A percentile compares a stretch with the other conserved stretches of the same genome.
Evolutionary conservation across 2,888 invertebrate species (phyloP).

Genomic region (Tanytarsus gracilentus): DNA sequence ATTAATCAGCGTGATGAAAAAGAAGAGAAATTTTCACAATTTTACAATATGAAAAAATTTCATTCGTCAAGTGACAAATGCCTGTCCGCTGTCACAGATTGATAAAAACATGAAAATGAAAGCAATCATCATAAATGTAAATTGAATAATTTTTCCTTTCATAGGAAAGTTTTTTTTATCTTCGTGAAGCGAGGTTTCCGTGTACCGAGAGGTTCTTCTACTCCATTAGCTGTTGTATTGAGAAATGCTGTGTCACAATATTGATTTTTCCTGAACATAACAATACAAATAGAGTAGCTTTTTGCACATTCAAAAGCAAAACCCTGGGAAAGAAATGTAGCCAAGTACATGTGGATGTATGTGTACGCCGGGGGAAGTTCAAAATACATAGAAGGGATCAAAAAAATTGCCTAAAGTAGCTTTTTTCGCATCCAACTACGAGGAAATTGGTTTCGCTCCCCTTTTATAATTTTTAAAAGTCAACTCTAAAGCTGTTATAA

Average conservation of each 20-base stretch:
- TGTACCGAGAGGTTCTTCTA: slow-evolving; percentile 7
- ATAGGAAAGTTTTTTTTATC: neutral
- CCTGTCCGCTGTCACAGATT: too few species aligned
- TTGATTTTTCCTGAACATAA: slow-evolving; percentile 14
- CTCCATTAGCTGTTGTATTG: neutral
- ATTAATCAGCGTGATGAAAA: too few species aligned
- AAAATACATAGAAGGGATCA: slow-evolving; percentile 16
- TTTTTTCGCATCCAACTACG: too few species aligned
- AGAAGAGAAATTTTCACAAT: too few species aligned
- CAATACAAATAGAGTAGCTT: neutral
- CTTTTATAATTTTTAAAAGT: too few species aligned
- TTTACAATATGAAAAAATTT: too few species aligned
- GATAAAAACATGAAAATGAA: too few species aligned
- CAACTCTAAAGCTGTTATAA: too few species aligned
- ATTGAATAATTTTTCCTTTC: neutral
- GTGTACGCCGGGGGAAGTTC: neutral
- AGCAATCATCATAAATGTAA: slow-evolving; percentile 9
- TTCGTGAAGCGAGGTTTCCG: neutral
- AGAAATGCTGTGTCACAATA: slow-evolving; percentile 19
- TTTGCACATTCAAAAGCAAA: neutral
- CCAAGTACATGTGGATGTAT: neutral
- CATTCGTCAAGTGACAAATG: too few species aligned
- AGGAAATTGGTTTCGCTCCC: too few species aligned
- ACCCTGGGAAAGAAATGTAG: neutral
- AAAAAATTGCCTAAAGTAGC: slow-evolving; percentile 20